Evolutionary conservation across 2,888 invertebrate species (phyloP).

Genomic region (Sisyra nigra): DNA sequence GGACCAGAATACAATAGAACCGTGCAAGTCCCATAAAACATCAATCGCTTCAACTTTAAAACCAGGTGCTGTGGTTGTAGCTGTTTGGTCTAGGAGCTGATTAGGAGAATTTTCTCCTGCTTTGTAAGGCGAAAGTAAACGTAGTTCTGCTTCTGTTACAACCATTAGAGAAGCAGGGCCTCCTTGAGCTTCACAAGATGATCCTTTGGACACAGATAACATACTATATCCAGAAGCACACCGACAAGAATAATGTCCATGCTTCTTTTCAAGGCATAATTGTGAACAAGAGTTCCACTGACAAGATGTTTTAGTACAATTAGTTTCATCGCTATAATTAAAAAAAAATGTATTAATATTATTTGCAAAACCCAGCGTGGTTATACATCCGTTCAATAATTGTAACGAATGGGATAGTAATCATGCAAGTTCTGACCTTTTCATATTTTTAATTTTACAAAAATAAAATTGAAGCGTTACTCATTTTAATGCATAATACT

Average conservation of each 20-base stretch:
- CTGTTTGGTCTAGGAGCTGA: conserved; percentile 18
- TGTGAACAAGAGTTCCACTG: conserved; percentile 65
- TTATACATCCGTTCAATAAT: too few relatives aligned
- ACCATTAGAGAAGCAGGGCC: conserved; percentile 42
- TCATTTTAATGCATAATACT: too few relatives aligned
- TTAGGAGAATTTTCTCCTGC: conserved; percentile 28
- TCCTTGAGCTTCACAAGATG: conserved; percentile 38
- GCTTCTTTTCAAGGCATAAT: conserved; percentile 47
- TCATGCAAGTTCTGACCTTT: too few relatives aligned
- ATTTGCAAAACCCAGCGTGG: neutral
- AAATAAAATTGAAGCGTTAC: too few relatives aligned
- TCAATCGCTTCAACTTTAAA: conserved; percentile 38
- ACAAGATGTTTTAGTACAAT: conserved; percentile 30
- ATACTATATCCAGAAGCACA: conserved; percentile 48
- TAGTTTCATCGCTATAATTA: conserved; percentile 23
- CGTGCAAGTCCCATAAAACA: conserved; percentile 24
- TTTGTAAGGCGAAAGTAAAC: conserved; percentile 44
- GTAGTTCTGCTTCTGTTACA: conserved; percentile 42
- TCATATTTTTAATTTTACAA: too few relatives aligned
- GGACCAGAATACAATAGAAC: conserved; percentile 28
- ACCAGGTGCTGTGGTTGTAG: conserved; percentile 21
- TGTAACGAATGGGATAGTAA: too few relatives aligned
- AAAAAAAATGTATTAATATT: neutral
- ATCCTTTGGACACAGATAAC: conserved; percentile 27
- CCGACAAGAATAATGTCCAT: conserved; percentile 36